A percentile compares a stretch with the other conserved stretches of the same genome.
These are phyloP conservation scores for Rhizomys pruinosus DNA, from an alignment of 2,113 vertebrate genomes.

Conservation along the genomic window DNA sequence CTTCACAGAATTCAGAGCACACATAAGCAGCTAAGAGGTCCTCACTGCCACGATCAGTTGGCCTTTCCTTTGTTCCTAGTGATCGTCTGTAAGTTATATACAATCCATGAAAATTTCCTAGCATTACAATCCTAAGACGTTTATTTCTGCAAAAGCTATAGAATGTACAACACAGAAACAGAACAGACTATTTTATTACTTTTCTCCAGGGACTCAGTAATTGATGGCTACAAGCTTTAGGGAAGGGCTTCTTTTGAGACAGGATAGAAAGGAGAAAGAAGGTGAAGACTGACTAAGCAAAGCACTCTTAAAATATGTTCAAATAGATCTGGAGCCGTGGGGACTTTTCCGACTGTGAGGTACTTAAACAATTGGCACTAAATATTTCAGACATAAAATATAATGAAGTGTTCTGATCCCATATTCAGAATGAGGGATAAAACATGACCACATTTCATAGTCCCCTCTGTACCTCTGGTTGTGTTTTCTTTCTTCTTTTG, in stretches of 20 bases:
- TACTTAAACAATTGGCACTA: not conserved
- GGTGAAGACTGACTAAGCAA: not conserved
- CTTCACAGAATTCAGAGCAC: too few species aligned
- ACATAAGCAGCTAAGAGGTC: not conserved
- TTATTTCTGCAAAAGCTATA: not conserved
- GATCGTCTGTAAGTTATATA: not conserved
- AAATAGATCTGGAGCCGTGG: not conserved
- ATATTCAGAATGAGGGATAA: slow-evolving; percentile 12
- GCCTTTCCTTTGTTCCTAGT: not conserved
- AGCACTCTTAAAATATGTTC: not conserved
- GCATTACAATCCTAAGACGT: not conserved
- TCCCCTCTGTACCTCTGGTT: not conserved
- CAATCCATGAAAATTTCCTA: not conserved
- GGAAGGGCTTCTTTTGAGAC: not conserved
- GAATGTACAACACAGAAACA: not conserved
- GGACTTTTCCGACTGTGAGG: not conserved
- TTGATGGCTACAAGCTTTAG: not conserved
- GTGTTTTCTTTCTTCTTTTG: not conserved
- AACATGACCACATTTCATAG: not conserved
- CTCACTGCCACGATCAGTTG: not conserved
- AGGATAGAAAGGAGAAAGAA: not conserved
- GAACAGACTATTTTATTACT: not conserved
- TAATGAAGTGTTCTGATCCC: not conserved
- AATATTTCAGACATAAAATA: not conserved
- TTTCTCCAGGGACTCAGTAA: not conserved